Percentiles rank a stretch among this genome's conserved stretches.
These are phyloP conservation scores for Petroica traversi DNA, from an alignment of 2,113 vertebrate species.

Conservation along the genomic window DNA sequence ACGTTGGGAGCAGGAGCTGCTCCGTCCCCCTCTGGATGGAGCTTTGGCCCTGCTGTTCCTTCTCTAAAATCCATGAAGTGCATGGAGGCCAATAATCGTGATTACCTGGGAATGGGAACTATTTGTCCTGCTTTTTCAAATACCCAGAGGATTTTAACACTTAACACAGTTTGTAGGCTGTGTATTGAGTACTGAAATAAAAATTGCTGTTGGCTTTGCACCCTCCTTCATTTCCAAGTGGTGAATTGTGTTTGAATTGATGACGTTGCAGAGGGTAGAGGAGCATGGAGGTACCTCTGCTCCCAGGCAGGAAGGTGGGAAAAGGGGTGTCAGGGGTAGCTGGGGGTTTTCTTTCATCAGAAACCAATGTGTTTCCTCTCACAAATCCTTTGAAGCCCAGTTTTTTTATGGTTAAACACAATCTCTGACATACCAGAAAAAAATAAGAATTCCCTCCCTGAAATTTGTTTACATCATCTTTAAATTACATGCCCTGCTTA, in stretches of 20 bases:
- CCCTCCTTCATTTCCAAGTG: background rate
- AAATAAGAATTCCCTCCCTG: background rate
- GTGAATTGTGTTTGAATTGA: background rate
- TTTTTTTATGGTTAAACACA: background rate
- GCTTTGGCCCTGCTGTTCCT: background rate
- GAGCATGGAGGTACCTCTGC: background rate
- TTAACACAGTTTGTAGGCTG: background rate
- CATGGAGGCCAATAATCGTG: rapidly evolving
- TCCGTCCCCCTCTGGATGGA: rapidly evolving
- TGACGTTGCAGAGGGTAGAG: background rate
- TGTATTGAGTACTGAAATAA: background rate
- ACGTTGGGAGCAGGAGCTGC: rapidly evolving
- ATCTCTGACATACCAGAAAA: background rate
- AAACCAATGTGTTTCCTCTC: background rate
- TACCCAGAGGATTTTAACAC: background rate
- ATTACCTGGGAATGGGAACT: background rate
- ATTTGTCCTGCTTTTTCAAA: background rate
- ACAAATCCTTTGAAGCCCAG: background rate
- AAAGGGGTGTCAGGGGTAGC: background rate
- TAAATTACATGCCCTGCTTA: background rate
- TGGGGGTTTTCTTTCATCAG: background rate
- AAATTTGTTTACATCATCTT: background rate
- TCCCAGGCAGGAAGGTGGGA: background rate
- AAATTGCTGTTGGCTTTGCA: background rate
- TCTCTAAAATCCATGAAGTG: background rate